phyloP scores from a whole-genome alignment of 2,888 invertebrate species.

The Nephrotoma flavescens region DNA sequence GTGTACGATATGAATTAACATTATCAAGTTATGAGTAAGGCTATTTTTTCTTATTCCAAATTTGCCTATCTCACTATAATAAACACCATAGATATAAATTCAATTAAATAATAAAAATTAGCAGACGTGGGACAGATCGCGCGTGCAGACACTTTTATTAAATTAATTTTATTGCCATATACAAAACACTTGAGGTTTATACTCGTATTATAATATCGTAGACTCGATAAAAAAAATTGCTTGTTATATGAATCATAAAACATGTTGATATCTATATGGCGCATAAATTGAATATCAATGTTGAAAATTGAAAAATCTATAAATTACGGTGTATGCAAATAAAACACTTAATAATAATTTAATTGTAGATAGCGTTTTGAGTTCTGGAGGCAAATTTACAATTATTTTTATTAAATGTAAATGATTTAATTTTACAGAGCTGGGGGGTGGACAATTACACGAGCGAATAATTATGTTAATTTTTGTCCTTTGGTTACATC shows the following conservation, averaged over 20 bases:
- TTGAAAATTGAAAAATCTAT: background rate
- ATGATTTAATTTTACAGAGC: background rate
- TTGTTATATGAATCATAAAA: background rate
- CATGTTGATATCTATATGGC: background rate
- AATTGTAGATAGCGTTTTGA: background rate
- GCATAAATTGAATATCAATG: background rate
- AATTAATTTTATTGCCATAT: background rate
- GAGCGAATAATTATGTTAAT: background rate
- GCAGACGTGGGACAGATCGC: background rate
- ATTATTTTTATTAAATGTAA: background rate
- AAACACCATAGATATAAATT: background rate
- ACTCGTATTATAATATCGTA: background rate
- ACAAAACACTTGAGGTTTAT: background rate
- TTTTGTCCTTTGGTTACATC: background rate
- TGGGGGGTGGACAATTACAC: background rate
- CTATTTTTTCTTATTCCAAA: too few relatives aligned
- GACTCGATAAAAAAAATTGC: background rate
- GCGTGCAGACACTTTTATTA: background rate
- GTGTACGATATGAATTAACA: too few relatives aligned
- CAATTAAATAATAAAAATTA: background rate
- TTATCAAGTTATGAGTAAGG: too few relatives aligned
- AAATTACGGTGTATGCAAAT: background rate
- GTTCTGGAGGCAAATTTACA: background rate
- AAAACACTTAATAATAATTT: background rate
- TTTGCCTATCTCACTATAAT: too few relatives aligned